A percentile compares a stretch with the other conserved stretches of the same genome.
phyloP scores from a whole-genome alignment of 1,140 invertebrate genomes.

The Sitodiplosis mosellana region DNA sequence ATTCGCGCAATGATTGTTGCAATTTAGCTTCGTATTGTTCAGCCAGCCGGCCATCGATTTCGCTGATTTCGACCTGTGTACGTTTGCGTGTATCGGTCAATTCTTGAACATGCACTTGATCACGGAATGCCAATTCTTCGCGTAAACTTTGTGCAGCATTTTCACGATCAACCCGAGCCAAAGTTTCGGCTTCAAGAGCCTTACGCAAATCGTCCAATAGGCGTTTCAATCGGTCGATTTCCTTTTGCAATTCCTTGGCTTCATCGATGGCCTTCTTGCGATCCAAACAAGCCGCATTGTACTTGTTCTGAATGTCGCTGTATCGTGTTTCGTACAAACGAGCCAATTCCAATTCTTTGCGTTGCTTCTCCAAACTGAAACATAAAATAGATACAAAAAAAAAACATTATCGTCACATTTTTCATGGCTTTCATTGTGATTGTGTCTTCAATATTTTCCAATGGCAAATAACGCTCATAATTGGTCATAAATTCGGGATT shows the following conservation, averaged over 20 bases:
- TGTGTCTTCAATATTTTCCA: no score
- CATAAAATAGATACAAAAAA: not conserved
- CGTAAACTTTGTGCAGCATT: constrained; percentile 78
- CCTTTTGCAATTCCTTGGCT: constrained; percentile 55
- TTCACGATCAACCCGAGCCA: constrained; percentile 80
- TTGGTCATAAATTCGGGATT: no score
- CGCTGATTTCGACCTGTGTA: constrained; percentile 52
- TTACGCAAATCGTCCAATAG: constrained; percentile 60
- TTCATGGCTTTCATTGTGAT: no score
- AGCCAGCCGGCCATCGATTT: constrained; percentile 64
- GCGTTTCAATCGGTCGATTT: constrained; percentile 52
- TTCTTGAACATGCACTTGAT: constrained; percentile 68
- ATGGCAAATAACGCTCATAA: no score
- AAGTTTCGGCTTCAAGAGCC: constrained; percentile 77
- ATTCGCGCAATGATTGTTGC: constrained; percentile 73
- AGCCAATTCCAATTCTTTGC: constrained; percentile 50
- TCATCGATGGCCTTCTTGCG: constrained; percentile 63
- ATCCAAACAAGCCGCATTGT: constrained; percentile 56
- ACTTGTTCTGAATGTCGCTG: constrained; percentile 55
- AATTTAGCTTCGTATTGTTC: constrained; percentile 88
- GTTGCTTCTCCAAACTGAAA: constrained; percentile 58
- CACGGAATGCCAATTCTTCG: constrained; percentile 85
- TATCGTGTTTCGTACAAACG: constrained; percentile 48
- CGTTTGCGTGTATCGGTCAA: constrained; percentile 70
- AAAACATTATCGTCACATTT: no score